Conservation (phyloP, 2,797 vertebrate genomes). For the Phalanger gymnotis region DNA sequence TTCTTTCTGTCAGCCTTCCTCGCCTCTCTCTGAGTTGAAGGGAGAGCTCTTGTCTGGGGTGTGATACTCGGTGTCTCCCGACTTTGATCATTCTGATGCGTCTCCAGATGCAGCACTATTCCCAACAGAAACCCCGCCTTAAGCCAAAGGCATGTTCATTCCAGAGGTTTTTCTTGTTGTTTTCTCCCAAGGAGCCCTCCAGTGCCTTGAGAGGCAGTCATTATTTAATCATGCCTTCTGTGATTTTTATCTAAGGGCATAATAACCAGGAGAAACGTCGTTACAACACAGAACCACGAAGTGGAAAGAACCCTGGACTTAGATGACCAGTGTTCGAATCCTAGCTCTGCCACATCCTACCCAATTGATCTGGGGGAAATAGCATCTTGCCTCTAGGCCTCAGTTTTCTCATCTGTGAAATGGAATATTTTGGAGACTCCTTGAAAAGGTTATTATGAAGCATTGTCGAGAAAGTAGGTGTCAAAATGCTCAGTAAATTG, state of each 20-base stretch:
- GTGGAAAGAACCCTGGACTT: background rate
- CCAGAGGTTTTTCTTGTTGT: background rate
- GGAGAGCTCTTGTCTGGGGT: conserved; percentile 4
- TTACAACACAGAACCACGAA: background rate
- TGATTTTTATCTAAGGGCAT: background rate
- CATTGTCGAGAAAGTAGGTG: background rate
- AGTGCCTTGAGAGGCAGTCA: background rate
- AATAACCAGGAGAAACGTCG: background rate
- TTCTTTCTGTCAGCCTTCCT: background rate
- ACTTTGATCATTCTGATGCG: conserved; percentile 9
- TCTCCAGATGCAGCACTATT: background rate
- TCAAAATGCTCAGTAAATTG: background rate
- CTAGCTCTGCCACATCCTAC: background rate
- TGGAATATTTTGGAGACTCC: background rate
- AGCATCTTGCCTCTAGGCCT: background rate
- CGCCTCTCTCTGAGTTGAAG: background rate
- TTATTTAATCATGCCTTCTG: conserved; percentile 26
- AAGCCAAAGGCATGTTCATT: conserved; percentile 9
- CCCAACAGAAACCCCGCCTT: background rate
- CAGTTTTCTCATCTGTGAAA: background rate
- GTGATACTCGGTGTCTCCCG: conserved; percentile 17
- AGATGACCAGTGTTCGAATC: background rate
- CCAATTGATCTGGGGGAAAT: background rate
- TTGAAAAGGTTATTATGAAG: background rate
- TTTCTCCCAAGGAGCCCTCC: background rate